Evolutionary conservation across 1,140 invertebrate species (phyloP).

Genomic region (Micrasema longulum): DNA sequence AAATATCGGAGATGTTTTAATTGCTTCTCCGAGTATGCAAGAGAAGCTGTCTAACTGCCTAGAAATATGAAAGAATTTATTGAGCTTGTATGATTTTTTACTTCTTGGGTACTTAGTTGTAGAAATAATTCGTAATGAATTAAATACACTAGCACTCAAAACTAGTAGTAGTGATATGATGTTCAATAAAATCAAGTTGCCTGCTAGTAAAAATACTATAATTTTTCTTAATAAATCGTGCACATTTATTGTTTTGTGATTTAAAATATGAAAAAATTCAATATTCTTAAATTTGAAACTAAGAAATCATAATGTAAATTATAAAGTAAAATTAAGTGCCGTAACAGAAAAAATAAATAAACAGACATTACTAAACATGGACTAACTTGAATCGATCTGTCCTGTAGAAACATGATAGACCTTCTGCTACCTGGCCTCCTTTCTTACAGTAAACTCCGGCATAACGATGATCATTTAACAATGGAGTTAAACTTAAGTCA

Average conservation of each 20-base stretch:
- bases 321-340: no score
- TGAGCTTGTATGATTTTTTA: no score
- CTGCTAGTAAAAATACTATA: no score
- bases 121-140: no score
- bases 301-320: background rate
- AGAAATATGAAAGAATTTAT: constrained; percentile 33
- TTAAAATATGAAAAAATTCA: background rate
- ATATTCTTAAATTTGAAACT: background rate
- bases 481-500: constrained; percentile 75
- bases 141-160: no score
- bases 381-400: constrained; percentile 71
- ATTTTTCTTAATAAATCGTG: no score
- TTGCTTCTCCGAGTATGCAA: constrained; percentile 71
- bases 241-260: no score
- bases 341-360: no score
- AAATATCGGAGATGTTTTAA: constrained; percentile 69
- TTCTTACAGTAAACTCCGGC: constrained; percentile 77
- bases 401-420: constrained; percentile 82
- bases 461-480: constrained; percentile 70
- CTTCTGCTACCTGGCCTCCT: constrained; percentile 80
- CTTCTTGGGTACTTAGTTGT: no score
- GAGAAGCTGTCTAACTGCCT: constrained; percentile 65
- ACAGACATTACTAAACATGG: no score
- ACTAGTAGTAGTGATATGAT: no score
- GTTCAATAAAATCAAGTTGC: no score